phyloP scores from a whole-genome alignment of 1,140 invertebrate genomes.

The Caerostris darwini region DNA sequence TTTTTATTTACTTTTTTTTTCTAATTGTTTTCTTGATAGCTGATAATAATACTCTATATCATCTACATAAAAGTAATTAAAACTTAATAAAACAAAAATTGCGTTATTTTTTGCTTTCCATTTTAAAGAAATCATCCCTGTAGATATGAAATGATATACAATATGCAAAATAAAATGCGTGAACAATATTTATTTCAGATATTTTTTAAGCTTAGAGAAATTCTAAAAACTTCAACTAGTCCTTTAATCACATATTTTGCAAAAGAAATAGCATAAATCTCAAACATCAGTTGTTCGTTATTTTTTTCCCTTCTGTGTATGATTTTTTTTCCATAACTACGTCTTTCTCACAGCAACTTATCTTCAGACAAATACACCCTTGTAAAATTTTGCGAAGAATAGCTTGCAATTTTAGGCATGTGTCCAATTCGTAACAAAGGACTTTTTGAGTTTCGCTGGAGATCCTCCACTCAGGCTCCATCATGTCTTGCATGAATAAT shows the following conservation, averaged over 20 bases:
- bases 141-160: too few relatives aligned
- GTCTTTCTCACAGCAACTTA: conserved; percentile 44
- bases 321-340: conserved; percentile 48
- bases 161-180: too few relatives aligned
- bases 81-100: too few relatives aligned
- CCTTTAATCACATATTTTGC: not conserved
- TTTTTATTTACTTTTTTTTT: too few relatives aligned
- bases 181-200: not conserved
- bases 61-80: too few relatives aligned
- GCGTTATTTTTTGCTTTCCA: too few relatives aligned
- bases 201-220: not conserved
- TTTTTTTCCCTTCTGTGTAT: conserved; percentile 44
- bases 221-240: not conserved
- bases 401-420: conserved; percentile 64
- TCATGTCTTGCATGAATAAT: conserved; percentile 66
- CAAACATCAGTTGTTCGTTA: conserved; percentile 31
- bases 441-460: conserved; percentile 52
- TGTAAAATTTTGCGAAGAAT: conserved; percentile 62
- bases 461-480: conserved; percentile 29
- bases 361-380: conserved; percentile 42
- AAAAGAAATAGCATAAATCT: not conserved
- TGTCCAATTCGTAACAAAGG: conserved; percentile 70
- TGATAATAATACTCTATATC: too few relatives aligned
- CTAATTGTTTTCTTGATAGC: too few relatives aligned
- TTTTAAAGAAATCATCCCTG: too few relatives aligned